phyloP scores from a whole-genome alignment of 1,140 invertebrate genomes.

The Nephila pilipes region DNA sequence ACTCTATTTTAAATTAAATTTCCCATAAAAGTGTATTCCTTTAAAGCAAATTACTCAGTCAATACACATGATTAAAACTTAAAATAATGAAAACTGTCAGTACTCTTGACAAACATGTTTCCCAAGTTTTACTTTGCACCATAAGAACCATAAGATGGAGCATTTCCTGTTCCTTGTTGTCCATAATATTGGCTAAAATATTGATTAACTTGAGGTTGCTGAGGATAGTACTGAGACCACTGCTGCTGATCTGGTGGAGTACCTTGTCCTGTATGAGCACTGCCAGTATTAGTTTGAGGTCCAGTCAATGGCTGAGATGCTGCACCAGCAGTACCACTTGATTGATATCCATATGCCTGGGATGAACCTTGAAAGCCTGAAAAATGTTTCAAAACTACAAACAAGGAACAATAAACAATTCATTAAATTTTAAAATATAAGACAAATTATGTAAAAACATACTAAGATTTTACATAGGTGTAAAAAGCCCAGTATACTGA shows the following conservation, averaged over 20 bases:
- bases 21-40: background rate
- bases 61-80: background rate
- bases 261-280: background rate
- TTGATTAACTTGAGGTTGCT: constrained; percentile 32
- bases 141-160: constrained; percentile 1
- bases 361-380: constrained; percentile 20
- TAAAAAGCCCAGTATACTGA: background rate
- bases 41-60: background rate
- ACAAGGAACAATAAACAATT: background rate
- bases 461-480: background rate
- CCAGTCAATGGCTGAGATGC: constrained; percentile 9
- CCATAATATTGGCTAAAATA: constrained; percentile 66
- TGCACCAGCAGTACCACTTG: background rate
- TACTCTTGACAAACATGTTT: background rate
- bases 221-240: constrained; percentile 61
- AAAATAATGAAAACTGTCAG: constrained; percentile 4
- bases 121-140: background rate
- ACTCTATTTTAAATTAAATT: background rate
- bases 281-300: background rate
- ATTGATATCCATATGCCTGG: constrained; percentile 50
- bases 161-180: background rate
- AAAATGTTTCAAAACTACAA: background rate
- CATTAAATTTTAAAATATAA: too few relatives aligned
- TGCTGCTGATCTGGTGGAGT: constrained; percentile 20
- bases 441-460: background rate